Evolutionary conservation across 1,140 invertebrate genomes (phyloP), one percentile per base, ranked within the genome.

Genomic region (Drosophila sucinea): DNA sequence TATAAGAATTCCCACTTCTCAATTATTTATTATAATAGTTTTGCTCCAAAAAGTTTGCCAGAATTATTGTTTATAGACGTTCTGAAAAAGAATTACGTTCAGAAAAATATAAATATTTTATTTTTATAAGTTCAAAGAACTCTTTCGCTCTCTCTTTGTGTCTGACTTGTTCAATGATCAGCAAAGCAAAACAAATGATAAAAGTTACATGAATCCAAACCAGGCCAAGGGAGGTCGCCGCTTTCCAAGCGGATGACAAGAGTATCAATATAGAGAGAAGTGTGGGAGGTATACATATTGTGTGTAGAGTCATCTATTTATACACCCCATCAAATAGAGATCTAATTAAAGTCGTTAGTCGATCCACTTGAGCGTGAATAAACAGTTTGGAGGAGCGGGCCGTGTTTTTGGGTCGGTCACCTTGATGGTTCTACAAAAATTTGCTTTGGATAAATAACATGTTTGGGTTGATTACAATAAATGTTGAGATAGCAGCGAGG

Each of bases 271-370:
- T 51, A 41, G 27, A 6, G 51, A 10, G 1, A 17, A 17, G 17
- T 17, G 17, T 17, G 17, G 58, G 23, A 29, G 35, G 27, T 3
- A 41, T 5, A 40, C n/a, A 11, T 44, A 40, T 38, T 17, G 5
- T 38, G 23, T 40, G 11, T 41, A 40, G 10, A 61, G 23, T 40
- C 67, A 55, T 76, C 78, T 79, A 86, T 86, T 86, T 75, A 72
- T 85, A 85, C 60, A 33, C 2, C 58, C 56, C 56, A 58, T 35
- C 17, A 25, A 4, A 58, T 58, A 32, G 32, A 25, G 30, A 69
- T 77, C 83, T 87, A 83, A 87, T 86, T 87, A 77, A 79, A 82
- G 79, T 83, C 82, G 74, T 82, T 65, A 65, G 67, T 44, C 6
- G 60, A 51, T 40, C 30, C 71, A 77, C 65, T 69, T 68, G 60